Base-by-base conservation (phyloP, 2,888 invertebrate species). In the Deilephila porcellus region DNA sequence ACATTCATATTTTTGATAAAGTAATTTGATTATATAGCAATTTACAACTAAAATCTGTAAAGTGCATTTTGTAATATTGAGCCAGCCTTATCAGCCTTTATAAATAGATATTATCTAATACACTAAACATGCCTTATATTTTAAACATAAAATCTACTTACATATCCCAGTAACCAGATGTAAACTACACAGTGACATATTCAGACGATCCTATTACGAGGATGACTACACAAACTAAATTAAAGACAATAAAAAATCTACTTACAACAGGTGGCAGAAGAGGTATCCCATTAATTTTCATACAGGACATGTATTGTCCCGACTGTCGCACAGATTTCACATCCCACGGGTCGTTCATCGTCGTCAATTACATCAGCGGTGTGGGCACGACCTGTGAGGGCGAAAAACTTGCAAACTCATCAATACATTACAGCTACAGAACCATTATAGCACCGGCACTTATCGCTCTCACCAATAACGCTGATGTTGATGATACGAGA, bases 221-320 rank as follows among this genome's bases (percentile, higher is more conserved):
- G 32, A 59, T 59, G 59, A 14, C n/a, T 8, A 34, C 29, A 34
- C 59, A 71, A 19, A 59, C 56, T 63, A 63, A 20, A 53, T 63
- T 56, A 34, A 14, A 20, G n/a, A 20, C 34, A 63, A 56, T 25
- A 72, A 62, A 62, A 60, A 64, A 67, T 72, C n/a, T 76, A 94
- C 95, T 95, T 93, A 97, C 97, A 91, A 97, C 90, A 70, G 97
- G 97, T 72, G 97, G 97, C 76, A 97, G 95, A 78, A 97, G 96
- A 29, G 97, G 96, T 71, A 95, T 92, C 74, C 97, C 97, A 89
- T 96, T 96, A 79, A 97, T 95, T 94, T 96, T 96, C 87, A 97
- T 97, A 82, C 96, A 96, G 67, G 97, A 97, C 73, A 95, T 90
- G 84, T 96, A 97, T 75, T 92, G 91, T 72, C 88, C 88, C 4